Percentiles rank a stretch among this genome's conserved stretches.
Conservation (phyloP, 2,113 vertebrate species). For the Gyps fulvus region DNA sequence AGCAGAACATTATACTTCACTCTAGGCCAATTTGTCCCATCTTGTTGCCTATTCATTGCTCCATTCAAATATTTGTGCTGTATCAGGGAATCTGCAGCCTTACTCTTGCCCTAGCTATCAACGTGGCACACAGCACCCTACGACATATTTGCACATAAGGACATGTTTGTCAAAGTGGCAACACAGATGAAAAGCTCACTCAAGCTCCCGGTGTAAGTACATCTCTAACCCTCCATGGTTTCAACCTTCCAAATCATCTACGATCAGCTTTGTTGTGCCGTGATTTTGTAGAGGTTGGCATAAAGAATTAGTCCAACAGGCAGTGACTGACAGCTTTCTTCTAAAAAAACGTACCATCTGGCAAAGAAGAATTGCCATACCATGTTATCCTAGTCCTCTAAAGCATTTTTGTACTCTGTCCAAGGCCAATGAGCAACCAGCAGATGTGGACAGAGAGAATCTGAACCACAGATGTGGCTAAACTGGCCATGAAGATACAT, state of each 20-base stretch:
- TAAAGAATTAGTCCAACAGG: not conserved
- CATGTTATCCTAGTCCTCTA: not conserved
- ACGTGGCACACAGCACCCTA: not conserved
- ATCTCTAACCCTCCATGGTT: not conserved
- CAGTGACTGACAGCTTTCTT: constrained; percentile 16
- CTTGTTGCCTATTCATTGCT: not conserved
- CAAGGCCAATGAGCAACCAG: not conserved
- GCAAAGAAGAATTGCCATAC: not conserved
- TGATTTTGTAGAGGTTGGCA: not conserved
- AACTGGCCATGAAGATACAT: not conserved
- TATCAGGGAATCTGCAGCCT: not conserved
- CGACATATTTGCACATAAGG: not conserved
- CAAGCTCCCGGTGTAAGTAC: not conserved
- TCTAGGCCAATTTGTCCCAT: not conserved
- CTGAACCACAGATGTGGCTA: not conserved
- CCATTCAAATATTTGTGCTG: not conserved
- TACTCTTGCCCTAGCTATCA: not conserved
- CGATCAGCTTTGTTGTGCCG: not conserved
- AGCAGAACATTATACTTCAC: not conserved
- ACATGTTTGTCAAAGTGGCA: not conserved
- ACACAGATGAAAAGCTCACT: not conserved
- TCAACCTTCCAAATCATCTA: not conserved
- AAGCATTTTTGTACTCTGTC: not conserved
- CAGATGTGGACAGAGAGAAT: not conserved
- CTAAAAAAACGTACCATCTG: constrained; percentile 8